Percentiles rank a stretch among this genome's conserved stretches.
phyloP scores from a whole-genome alignment of 2,113 vertebrate genomes.

The Pterophyllum scalare region DNA sequence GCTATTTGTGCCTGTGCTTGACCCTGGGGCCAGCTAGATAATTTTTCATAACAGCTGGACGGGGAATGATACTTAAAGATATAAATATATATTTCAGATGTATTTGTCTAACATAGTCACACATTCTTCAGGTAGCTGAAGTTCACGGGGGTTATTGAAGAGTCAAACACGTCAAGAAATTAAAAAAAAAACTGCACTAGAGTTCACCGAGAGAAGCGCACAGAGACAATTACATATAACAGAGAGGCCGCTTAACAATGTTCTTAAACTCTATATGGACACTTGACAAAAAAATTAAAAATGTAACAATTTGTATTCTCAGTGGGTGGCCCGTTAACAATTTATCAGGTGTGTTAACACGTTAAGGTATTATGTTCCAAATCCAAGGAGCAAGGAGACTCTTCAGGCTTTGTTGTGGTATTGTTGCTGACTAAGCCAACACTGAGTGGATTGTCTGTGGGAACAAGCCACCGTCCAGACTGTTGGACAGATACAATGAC shows the following conservation, averaged over 20 bases:
- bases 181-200: slow-evolving; percentile 6
- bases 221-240: slow-evolving; percentile 6
- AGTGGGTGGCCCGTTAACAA: neutral
- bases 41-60: slow-evolving; percentile 36
- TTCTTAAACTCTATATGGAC: neutral
- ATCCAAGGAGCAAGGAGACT: slow-evolving; percentile 10
- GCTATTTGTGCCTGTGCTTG: slow-evolving; percentile 62
- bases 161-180: slow-evolving; percentile 45
- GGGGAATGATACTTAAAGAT: slow-evolving; percentile 18
- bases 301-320: neutral
- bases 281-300: neutral
- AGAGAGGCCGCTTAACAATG: neutral
- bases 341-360: neutral
- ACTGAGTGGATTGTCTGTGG: slow-evolving; percentile 67
- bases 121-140: slow-evolving; percentile 33
- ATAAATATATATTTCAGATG: slow-evolving; percentile 51
- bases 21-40: slow-evolving; percentile 54
- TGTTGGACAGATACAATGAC: slow-evolving; percentile 63
- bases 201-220: slow-evolving; percentile 21
- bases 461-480: slow-evolving; percentile 59
- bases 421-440: slow-evolving; percentile 61
- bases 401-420: slow-evolving; percentile 44
- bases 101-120: slow-evolving; percentile 47
- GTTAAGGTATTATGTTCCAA: neutral
- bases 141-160: slow-evolving; percentile 55